phyloP scores from a whole-genome alignment of 2,888 invertebrate species.

The Lobophora halterata region DNA sequence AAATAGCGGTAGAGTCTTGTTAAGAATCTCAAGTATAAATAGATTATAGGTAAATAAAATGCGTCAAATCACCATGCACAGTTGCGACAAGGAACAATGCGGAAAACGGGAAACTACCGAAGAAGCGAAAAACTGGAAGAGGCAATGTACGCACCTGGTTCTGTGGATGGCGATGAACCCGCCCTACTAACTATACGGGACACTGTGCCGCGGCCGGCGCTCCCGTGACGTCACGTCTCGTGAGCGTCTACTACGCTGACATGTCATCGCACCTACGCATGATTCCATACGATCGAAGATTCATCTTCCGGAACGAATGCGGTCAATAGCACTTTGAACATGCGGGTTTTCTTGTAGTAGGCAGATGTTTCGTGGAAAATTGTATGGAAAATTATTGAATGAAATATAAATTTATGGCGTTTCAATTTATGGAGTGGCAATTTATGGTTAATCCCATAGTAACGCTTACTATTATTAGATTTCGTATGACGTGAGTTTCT shows the following conservation, averaged over 20 bases:
- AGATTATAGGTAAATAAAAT: slow-evolving; percentile 3
- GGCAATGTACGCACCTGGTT: slow-evolving; percentile 63
- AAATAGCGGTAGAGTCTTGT: too few species aligned
- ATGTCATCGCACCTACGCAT: slow-evolving; percentile 51
- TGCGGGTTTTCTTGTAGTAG: slow-evolving; percentile 1
- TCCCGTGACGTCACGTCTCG: slow-evolving; percentile 71
- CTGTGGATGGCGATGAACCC: slow-evolving; percentile 60
- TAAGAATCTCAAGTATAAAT: not conserved
- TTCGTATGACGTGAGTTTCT: too few species aligned
- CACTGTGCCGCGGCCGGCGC: slow-evolving; percentile 48
- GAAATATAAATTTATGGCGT: too few species aligned
- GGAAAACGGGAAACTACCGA: slow-evolving; percentile 46
- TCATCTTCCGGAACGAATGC: slow-evolving; percentile 35
- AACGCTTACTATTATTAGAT: too few species aligned
- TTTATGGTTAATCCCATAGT: too few species aligned
- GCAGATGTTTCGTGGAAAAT: too few species aligned
- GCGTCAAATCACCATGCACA: slow-evolving; percentile 8
- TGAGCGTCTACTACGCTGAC: slow-evolving; percentile 52
- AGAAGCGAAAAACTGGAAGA: slow-evolving; percentile 34
- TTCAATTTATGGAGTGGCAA: too few species aligned
- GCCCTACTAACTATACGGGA: slow-evolving; percentile 28
- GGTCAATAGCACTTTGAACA: slow-evolving; percentile 25
- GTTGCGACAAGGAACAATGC: slow-evolving; percentile 37
- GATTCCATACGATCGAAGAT: slow-evolving; percentile 21
- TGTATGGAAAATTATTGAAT: too few species aligned